Evolutionary conservation across 2,113 vertebrate species (phyloP).

Genomic region (Phoenicopterus ruber): DNA sequence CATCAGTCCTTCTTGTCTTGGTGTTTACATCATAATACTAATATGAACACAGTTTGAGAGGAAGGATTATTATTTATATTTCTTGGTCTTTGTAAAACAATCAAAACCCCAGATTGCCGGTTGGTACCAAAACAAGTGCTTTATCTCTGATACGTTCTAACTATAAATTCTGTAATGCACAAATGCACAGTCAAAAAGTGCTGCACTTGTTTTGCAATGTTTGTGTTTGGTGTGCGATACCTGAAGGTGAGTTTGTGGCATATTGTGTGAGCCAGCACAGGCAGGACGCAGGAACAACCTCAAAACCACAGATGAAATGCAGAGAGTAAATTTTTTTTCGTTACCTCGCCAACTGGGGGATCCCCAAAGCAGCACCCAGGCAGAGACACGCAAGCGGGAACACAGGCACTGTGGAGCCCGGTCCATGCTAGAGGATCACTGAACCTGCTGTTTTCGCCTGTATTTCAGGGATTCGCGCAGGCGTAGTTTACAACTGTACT

Average conservation of each 20-base stretch:
- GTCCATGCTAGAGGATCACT: background rate
- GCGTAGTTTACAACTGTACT: background rate
- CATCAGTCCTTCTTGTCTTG: background rate
- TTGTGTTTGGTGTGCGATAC: background rate
- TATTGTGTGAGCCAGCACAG: background rate
- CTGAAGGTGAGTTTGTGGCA: background rate
- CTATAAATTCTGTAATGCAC: background rate
- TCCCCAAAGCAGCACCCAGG: background rate
- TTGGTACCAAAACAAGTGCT: background rate
- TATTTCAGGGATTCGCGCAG: background rate
- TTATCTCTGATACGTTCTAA: background rate
- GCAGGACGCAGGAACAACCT: background rate
- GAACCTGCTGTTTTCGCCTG: background rate
- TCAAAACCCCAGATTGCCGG: background rate
- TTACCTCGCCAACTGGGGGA: background rate
- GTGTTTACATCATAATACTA: background rate
- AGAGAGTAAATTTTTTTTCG: background rate
- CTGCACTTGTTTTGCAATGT: background rate
- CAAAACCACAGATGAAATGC: background rate
- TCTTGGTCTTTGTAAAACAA: background rate
- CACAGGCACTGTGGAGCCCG: background rate
- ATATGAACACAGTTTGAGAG: background rate
- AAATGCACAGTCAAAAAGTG: background rate
- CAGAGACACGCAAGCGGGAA: background rate
- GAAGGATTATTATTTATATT: background rate